These are phyloP conservation scores for Cygnus buccinator DNA, from an alignment of 2,113 vertebrate genomes.

Conservation along the genomic window DNA sequence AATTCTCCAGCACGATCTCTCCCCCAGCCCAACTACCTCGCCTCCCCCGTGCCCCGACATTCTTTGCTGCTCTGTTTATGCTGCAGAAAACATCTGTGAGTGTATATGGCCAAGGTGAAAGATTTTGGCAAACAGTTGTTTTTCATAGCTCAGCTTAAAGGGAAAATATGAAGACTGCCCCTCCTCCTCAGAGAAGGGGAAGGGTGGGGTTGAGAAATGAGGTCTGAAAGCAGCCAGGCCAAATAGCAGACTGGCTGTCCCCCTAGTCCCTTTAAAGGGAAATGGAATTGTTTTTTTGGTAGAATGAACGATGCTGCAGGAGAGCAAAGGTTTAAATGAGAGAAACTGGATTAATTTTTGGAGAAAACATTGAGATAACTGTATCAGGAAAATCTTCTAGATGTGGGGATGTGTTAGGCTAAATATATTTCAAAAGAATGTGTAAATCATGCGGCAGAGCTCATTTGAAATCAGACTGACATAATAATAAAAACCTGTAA, in stretches of 20 bases:
- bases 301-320: constrained; percentile 33
- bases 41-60: constrained; percentile 49
- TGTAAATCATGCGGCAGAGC: not conserved
- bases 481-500: constrained; percentile 14
- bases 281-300: constrained; percentile 61
- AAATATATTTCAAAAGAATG: not conserved
- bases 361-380: not conserved
- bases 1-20: constrained; percentile 42
- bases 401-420: not conserved
- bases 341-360: not conserved
- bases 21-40: not conserved
- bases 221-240: constrained; percentile 62
- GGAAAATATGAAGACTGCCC: constrained; percentile 67
- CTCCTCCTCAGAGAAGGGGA: constrained; percentile 50
- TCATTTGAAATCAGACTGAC: not conserved
- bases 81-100: constrained; percentile 77
- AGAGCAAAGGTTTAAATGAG: constrained; percentile 16
- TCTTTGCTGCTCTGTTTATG: constrained; percentile 78
- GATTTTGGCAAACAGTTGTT: constrained; percentile 73
- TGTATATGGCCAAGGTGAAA: constrained; percentile 72
- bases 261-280: constrained; percentile 62
- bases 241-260: constrained; percentile 65
- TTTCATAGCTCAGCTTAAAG: constrained; percentile 75
- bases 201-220: constrained; percentile 62
- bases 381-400: not conserved